A percentile compares a stretch with the other conserved stretches of the same genome.
Evolutionary conservation across 2,888 invertebrate species (phyloP).

Genomic region (Archips xylosteana): DNA sequence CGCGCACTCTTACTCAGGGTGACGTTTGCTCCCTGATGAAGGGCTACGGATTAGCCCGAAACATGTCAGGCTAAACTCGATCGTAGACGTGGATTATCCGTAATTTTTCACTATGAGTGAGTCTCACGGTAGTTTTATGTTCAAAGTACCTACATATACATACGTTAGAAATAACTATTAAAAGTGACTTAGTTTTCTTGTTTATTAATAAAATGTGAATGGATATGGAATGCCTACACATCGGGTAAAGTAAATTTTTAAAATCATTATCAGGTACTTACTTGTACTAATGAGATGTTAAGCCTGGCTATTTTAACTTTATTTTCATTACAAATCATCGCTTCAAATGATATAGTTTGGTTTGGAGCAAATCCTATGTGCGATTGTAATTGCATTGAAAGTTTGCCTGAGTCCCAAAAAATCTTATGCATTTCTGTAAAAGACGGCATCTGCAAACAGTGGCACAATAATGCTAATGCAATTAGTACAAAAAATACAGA

Average conservation of each 20-base stretch:
- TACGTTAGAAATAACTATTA: too few relatives aligned
- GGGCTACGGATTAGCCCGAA: too few relatives aligned
- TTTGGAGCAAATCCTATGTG: conserved; percentile 66
- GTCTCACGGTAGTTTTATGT: too few relatives aligned
- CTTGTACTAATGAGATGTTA: conserved; percentile 64
- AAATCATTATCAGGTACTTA: conserved; percentile 47
- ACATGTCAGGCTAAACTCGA: too few relatives aligned
- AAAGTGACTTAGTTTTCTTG: too few relatives aligned
- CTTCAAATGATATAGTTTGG: conserved; percentile 67
- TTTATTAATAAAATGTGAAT: too few relatives aligned
- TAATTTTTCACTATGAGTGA: too few relatives aligned
- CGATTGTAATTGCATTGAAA: conserved; percentile 65
- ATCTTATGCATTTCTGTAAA: conserved; percentile 61
- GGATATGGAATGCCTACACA: not conserved
- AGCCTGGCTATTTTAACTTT: conserved; percentile 66
- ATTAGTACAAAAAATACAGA: too few relatives aligned
- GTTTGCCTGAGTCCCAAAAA: conserved; percentile 57
- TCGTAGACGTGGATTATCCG: too few relatives aligned
- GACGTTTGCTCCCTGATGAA: too few relatives aligned
- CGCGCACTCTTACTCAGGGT: too few relatives aligned
- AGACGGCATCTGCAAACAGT: conserved; percentile 60
- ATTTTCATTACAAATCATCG: conserved; percentile 65
- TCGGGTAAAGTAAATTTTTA: not conserved
- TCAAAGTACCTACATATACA: too few relatives aligned
- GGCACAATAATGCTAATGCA: not conserved